A percentile compares a stretch with the other conserved stretches of the same genome.
phyloP scores from a whole-genome alignment of 2,797 vertebrate genomes.

The Gobio occitaniae region DNA sequence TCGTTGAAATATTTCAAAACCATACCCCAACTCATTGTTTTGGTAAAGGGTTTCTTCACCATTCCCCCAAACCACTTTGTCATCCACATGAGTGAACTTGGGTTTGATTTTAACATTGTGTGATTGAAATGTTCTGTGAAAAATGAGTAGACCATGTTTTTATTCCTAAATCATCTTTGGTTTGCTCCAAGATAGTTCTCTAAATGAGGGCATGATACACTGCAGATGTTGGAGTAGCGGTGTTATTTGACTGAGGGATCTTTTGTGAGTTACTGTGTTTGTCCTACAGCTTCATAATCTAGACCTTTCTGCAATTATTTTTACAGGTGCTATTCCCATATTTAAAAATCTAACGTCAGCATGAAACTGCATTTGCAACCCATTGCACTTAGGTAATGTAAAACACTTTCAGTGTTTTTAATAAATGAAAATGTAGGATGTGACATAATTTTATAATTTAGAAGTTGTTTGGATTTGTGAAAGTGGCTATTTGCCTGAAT shows the following conservation, averaged over 20 bases:
- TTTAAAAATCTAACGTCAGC: conserved; percentile 9
- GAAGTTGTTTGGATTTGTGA: conserved; percentile 2
- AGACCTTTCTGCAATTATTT: not conserved
- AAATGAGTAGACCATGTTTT: conserved; percentile 25
- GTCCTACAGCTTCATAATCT: conserved; percentile 4
- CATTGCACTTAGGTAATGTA: not conserved
- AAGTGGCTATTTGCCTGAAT: not conserved
- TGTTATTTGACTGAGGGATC: conserved; percentile 13
- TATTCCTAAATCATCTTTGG: conserved; percentile 23
- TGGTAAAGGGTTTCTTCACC: conserved; percentile 25
- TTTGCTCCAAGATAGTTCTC: conserved; percentile 12
- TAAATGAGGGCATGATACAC: conserved; percentile 22
- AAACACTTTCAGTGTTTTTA: conserved; percentile 1
- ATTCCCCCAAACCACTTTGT: conserved; percentile 10
- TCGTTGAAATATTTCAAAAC: conserved; percentile 10
- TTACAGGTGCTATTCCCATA: conserved; percentile 2
- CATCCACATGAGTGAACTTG: conserved; percentile 29
- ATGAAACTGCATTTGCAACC: not conserved
- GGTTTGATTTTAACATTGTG: conserved; percentile 38
- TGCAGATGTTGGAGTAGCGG: conserved; percentile 22
- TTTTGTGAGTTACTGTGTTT: not conserved
- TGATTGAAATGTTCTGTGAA: conserved; percentile 30
- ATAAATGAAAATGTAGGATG: not conserved
- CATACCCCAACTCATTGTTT: conserved; percentile 27
- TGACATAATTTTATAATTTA: not conserved